These are phyloP conservation scores for Lacerta bilineata DNA, from an alignment of 2,797 vertebrate genomes.

Conservation along the genomic window DNA sequence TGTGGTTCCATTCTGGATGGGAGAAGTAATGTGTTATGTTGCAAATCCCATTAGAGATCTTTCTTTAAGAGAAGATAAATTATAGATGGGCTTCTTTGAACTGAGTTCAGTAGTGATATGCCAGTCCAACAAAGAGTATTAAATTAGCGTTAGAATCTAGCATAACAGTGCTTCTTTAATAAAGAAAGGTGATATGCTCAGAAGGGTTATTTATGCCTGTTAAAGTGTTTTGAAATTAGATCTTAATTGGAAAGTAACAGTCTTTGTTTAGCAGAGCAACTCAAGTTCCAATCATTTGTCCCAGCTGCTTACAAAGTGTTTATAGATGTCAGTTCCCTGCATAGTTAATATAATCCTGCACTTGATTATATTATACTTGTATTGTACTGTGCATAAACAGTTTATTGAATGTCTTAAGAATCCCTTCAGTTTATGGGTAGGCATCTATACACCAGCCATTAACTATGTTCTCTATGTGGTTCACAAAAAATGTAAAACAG, in stretches of 20 bases:
- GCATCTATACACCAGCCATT: too few species aligned
- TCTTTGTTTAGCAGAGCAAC: slow-evolving; percentile 5
- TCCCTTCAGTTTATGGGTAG: too few species aligned
- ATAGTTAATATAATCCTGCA: not conserved
- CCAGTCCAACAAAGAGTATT: slow-evolving; percentile 16
- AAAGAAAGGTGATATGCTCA: not conserved
- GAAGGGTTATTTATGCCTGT: not conserved
- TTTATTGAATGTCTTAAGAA: not conserved
- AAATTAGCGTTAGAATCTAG: not conserved
- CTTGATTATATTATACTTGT: not conserved
- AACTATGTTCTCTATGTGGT: too few species aligned
- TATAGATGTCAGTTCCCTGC: not conserved
- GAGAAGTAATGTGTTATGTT: not conserved
- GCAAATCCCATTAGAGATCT: not conserved
- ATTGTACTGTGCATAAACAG: too few species aligned
- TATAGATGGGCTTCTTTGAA: not conserved
- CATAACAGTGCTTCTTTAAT: not conserved
- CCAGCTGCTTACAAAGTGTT: slow-evolving; percentile 13
- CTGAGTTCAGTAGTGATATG: not conserved
- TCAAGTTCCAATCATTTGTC: slow-evolving; percentile 23
- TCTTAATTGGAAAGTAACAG: slow-evolving; percentile 3
- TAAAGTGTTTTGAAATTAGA: slow-evolving; percentile 35
- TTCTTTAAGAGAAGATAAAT: not conserved
- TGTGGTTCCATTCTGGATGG: slow-evolving; percentile 4
- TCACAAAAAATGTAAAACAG: too few species aligned